Conservation (phyloP, 2,797 vertebrate species). For the Trichosurus vulpecula region DNA sequence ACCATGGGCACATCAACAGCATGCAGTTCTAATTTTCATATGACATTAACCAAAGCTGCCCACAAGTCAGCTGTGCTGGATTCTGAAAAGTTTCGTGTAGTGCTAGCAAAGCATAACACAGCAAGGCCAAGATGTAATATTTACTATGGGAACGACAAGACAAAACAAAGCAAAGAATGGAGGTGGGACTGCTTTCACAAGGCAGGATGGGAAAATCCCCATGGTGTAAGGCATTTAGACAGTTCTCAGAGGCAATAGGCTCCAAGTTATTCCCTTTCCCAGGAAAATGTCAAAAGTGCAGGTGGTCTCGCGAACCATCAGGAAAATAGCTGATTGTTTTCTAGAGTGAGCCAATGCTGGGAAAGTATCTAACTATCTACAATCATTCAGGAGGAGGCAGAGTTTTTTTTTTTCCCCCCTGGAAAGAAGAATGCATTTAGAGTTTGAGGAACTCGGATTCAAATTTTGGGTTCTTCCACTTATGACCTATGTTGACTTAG, state of each 20-base stretch:
- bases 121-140: constrained; percentile 45
- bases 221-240: constrained; percentile 54
- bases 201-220: constrained; percentile 53
- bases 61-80: neutral
- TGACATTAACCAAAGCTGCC: neutral
- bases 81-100: constrained; percentile 12
- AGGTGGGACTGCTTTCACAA: constrained; percentile 13
- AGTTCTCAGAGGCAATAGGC: constrained; percentile 63
- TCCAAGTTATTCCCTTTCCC: neutral
- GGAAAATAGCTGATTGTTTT: neutral
- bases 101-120: neutral
- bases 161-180: constrained; percentile 8
- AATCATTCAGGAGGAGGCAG: neutral
- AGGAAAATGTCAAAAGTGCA: constrained; percentile 11
- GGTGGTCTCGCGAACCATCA: constrained; percentile 1
- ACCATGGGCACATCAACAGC: neutral
- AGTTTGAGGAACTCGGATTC: neutral
- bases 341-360: neutral
- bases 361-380: neutral
- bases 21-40: neutral
- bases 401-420: neutral
- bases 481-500: neutral
- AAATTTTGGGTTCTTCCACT: neutral
- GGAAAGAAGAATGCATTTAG: neutral
- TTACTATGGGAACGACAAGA: constrained; percentile 70